Conservation (phyloP, 2,888 invertebrate species). For the Heliconius cydno region DNA sequence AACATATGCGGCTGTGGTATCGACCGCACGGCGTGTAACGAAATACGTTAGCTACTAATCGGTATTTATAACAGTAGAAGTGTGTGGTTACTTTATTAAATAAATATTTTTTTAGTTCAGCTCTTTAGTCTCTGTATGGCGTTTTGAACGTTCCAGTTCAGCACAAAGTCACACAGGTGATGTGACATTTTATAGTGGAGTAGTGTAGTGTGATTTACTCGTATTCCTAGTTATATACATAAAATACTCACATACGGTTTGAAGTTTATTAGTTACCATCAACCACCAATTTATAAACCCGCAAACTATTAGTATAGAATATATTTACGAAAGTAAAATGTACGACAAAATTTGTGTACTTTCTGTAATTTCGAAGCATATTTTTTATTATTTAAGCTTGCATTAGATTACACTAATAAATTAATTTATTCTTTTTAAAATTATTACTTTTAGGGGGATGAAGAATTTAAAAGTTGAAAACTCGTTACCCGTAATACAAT, state of each 20-base stretch:
- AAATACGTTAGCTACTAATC: constrained; percentile 32
- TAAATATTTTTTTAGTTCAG: not conserved
- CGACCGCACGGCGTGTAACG: constrained; percentile 42
- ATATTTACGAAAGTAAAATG: too few species aligned
- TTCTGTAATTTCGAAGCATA: not conserved
- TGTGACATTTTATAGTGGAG: not conserved
- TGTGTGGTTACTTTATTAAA: constrained; percentile 1
- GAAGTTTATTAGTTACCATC: too few species aligned
- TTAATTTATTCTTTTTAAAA: not conserved
- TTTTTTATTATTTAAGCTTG: too few species aligned
- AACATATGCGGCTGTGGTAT: constrained; percentile 44
- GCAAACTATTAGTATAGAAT: too few species aligned
- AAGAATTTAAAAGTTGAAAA: not conserved
- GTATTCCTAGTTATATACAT: too few species aligned
- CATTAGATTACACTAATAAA: not conserved
- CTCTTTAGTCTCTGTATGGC: too few species aligned
- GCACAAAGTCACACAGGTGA: not conserved
- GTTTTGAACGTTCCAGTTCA: too few species aligned
- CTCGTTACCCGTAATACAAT: not conserved
- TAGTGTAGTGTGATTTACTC: too few species aligned
- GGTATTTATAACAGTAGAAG: constrained; percentile 26
- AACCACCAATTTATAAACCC: too few species aligned
- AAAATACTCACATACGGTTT: too few species aligned
- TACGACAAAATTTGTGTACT: too few species aligned
- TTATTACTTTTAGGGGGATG: too few species aligned